Base-by-base conservation (phyloP, 2,113 vertebrate genomes). In the Eidolon helvum region DNA sequence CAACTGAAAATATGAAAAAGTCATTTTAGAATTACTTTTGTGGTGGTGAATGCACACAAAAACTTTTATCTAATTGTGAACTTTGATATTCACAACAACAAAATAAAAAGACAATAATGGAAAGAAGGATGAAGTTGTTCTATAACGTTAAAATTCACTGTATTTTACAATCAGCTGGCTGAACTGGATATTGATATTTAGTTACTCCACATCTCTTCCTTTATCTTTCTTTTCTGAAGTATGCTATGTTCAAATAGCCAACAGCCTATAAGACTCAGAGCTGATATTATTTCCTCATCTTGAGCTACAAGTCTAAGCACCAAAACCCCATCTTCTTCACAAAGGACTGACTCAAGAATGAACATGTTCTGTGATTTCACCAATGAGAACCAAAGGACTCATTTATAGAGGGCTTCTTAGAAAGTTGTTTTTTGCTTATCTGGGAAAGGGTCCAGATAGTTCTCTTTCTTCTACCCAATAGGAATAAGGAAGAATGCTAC, bases 81-180 rank as follows among this genome's bases (percentile, higher is more conserved):
- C 15, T 86, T 69, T 71, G 7, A 7, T 57, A 88, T 26, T 65
- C 33, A 35, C 5, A 45, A 66, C 6, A 50, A 72, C 18, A 43
- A 28, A 19, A 72, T 65, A 33, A 66, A 48, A 77, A 43, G 28
- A 53, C 14, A 26, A 45, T 11, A 45, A 19, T 63, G 16, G 24
- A 59, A 59, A 71, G 8, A 16, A 1, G 2, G 6, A 15, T 19
- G 3, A 2, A 1, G 6, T 9, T 28, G 28, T 19, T 53, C 33
- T 22, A 5, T 92, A 59, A 72, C 8, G 18, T 30, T 11, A 43
- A 59, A 33, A 3, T 63, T n/a, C n/a, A n/a, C n/a, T 33, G 2
- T 7, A 43, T 68, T 59, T 89, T 63, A 87, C 3, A 57, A 33
- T n/a, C 19, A 43, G 22, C 28, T 66, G 38, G 38, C 61, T 55